These are phyloP conservation scores for Muscicapa comitata DNA, from an alignment of 2,797 vertebrate genomes.

Conservation along the genomic window DNA sequence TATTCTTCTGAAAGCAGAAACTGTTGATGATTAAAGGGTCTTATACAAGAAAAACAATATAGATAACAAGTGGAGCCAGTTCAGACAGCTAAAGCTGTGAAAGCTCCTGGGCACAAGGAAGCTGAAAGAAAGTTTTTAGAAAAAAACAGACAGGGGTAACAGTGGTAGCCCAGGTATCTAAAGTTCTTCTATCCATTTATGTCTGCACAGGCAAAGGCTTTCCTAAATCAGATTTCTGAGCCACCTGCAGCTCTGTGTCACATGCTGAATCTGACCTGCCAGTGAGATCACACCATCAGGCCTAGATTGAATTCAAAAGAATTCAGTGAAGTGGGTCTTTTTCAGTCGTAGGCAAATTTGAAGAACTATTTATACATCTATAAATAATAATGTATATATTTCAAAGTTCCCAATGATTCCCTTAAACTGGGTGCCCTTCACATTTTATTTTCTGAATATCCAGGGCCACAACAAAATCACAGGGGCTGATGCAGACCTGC, in stretches of 20 bases:
- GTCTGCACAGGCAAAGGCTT: neutral
- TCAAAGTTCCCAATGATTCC: neutral
- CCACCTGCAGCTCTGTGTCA: neutral
- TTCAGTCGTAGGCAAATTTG: neutral
- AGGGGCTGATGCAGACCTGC: neutral
- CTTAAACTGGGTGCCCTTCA: neutral
- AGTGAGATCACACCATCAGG: neutral
- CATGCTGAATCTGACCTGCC: neutral
- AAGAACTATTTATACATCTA: neutral
- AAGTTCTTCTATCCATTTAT: neutral
- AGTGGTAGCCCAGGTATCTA: rapidly evolving
- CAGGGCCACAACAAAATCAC: neutral
- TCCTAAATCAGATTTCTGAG: neutral
- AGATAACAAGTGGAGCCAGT: neutral
- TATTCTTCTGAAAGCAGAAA: neutral
- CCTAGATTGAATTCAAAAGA: too few relatives aligned
- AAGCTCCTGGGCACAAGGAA: neutral
- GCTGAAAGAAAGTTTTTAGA: neutral
- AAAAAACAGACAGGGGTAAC: neutral
- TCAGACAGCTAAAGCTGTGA: neutral
- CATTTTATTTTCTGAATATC: neutral
- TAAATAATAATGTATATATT: neutral
- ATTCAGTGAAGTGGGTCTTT: neutral
- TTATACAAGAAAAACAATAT: neutral
- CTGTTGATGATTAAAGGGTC: neutral